Conservation (phyloP, 2,113 vertebrate species). For the Ceratotherium simum region DNA sequence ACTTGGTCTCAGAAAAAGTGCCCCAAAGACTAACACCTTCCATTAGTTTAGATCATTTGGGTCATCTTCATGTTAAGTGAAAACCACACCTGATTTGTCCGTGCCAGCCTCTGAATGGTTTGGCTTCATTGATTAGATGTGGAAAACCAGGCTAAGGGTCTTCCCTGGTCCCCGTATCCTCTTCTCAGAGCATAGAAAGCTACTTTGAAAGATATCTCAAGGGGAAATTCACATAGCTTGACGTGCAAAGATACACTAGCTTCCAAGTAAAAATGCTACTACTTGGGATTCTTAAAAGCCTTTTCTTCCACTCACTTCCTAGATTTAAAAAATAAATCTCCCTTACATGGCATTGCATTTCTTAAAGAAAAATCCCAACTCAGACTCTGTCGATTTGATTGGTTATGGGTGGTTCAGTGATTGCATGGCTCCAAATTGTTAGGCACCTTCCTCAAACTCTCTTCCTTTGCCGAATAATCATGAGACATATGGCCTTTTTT, state of each 20-base stretch:
- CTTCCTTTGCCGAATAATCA: background rate
- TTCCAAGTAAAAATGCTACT: background rate
- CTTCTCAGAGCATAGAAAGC: constrained; percentile 1
- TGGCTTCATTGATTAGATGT: background rate
- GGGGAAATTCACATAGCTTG: constrained; percentile 38
- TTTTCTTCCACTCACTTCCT: background rate
- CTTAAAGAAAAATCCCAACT: constrained; percentile 36
- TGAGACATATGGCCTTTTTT: background rate
- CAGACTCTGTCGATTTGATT: background rate
- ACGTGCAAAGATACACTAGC: background rate
- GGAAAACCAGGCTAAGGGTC: background rate
- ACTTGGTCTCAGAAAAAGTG: background rate
- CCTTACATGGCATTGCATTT: background rate
- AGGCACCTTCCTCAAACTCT: background rate
- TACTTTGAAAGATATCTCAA: constrained; percentile 29
- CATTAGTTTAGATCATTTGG: background rate
- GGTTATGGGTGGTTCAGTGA: background rate
- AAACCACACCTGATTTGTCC: background rate
- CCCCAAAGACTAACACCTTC: background rate
- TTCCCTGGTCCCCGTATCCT: background rate
- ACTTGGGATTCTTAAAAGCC: background rate
- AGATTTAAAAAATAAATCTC: constrained; percentile 60
- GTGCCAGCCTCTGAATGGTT: background rate
- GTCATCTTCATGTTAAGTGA: background rate
- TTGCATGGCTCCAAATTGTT: background rate